Conservation (phyloP, 2,113 vertebrate genomes). For the Perccottus glenii region DNA sequence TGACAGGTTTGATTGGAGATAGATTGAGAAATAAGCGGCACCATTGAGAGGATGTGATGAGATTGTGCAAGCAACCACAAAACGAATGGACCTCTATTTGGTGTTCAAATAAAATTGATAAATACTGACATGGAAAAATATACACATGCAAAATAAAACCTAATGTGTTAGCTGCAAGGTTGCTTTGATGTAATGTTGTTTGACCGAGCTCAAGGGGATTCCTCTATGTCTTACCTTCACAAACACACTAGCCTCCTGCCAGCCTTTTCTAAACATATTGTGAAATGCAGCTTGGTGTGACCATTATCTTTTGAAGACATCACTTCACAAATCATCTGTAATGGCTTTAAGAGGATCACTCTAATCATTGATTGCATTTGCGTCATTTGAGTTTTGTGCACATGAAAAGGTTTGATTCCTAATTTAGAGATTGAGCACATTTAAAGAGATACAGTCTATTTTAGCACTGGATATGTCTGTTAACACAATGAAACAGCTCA, state of each 20-base stretch:
- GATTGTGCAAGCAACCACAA: constrained; percentile 8
- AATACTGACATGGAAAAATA: constrained; percentile 13
- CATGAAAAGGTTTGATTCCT: background rate
- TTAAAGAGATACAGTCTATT: background rate
- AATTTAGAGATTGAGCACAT: background rate
- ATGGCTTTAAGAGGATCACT: background rate
- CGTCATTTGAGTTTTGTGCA: background rate
- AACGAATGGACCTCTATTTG: constrained; percentile 14
- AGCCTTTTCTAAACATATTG: background rate
- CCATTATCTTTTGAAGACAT: background rate
- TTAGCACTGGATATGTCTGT: too few species aligned
- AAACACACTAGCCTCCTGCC: background rate
- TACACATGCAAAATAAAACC: constrained; percentile 8
- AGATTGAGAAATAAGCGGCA: constrained; percentile 54
- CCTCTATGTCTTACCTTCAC: constrained; percentile 4
- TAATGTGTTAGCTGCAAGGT: constrained; percentile 19
- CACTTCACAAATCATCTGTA: constrained; percentile 11
- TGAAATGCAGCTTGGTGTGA: background rate
- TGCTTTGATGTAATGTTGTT: constrained; percentile 24
- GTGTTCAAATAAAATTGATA: constrained; percentile 25
- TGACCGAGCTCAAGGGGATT: constrained; percentile 10
- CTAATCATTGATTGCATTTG: background rate
- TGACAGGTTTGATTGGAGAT: constrained; percentile 65
- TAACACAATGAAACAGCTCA: too few species aligned
- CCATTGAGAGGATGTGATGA: constrained; percentile 50